Percentiles rank a stretch among this genome's conserved stretches.
These are phyloP conservation scores for Crambe crambe DNA, from an alignment of 37 sponge, comb jelly and placozoan species.

Conservation along the genomic window DNA sequence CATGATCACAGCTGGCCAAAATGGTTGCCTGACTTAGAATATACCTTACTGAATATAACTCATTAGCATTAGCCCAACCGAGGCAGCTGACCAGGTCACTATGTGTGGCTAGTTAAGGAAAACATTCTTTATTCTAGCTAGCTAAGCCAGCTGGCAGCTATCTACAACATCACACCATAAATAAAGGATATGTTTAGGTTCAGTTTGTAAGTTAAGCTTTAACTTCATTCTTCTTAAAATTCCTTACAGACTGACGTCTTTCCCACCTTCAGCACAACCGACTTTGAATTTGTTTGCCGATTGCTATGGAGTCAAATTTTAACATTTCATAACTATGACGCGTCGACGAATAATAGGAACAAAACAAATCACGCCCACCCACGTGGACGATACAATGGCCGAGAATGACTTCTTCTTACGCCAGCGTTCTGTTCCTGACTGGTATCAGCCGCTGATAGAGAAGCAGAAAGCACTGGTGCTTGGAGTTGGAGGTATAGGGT, in stretches of 20 bases:
- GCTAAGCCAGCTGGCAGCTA: neutral
- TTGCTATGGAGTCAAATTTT: constrained; percentile 35
- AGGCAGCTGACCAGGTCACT: constrained; percentile 85
- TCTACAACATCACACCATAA: too few species aligned
- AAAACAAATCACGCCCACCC: too few species aligned
- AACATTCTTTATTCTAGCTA: neutral
- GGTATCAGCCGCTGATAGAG: too few species aligned
- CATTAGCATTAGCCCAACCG: constrained; percentile 77
- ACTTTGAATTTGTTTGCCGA: constrained; percentile 9
- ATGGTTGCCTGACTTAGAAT: neutral
- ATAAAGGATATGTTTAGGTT: constrained; percentile 74
- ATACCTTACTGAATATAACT: constrained; percentile 87
- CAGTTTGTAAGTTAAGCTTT: constrained; percentile 45
- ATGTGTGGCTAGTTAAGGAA: constrained; percentile 70
- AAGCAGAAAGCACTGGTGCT: too few species aligned
- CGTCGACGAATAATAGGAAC: too few species aligned
- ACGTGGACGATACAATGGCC: too few species aligned
- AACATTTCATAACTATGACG: too few species aligned
- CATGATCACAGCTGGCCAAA: constrained; percentile 1
- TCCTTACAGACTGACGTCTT: too few species aligned
- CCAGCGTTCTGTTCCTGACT: too few species aligned
- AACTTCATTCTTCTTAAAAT: constrained; percentile 44
- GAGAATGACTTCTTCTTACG: too few species aligned
- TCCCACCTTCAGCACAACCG: neutral
- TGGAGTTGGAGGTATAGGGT: neutral